These are phyloP conservation scores for Tipula vernalis DNA, from an alignment of 2,888 invertebrate species.

Conservation along the genomic window DNA sequence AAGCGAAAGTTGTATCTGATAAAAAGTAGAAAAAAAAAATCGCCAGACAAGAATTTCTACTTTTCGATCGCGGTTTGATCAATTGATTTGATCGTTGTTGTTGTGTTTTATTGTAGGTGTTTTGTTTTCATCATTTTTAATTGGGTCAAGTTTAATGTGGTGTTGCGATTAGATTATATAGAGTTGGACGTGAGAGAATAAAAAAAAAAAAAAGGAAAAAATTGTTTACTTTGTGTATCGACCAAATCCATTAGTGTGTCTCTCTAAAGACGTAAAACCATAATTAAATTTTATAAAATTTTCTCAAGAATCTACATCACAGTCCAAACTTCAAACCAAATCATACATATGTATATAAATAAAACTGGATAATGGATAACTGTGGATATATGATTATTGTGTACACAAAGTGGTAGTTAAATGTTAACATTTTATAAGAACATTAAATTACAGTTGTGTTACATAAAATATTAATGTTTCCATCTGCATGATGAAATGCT, in stretches of 20 bases:
- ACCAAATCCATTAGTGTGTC: not conserved
- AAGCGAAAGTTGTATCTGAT: not conserved
- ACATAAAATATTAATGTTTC: not conserved
- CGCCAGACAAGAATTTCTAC: not conserved
- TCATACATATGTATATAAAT: too few species aligned
- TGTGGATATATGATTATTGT: not conserved
- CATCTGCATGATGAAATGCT: not conserved
- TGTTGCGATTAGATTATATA: not conserved
- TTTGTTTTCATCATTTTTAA: not conserved
- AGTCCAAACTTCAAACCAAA: too few species aligned
- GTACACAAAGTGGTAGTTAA: not conserved
- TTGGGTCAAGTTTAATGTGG: not conserved
- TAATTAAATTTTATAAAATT: not conserved
- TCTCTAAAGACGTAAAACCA: not conserved
- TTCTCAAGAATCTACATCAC: not conserved
- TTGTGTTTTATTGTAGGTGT: not conserved
- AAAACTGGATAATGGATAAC: not conserved
- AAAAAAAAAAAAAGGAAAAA: too few species aligned
- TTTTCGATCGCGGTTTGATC: not conserved
- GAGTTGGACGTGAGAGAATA: not conserved
- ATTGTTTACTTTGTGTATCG: not conserved
- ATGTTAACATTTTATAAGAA: not conserved
- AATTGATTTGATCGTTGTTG: not conserved
- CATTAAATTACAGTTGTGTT: not conserved
- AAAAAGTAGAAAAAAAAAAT: not conserved